Evolutionary conservation across 2,888 invertebrate species (phyloP).

Genomic region (Pterostichus niger): DNA sequence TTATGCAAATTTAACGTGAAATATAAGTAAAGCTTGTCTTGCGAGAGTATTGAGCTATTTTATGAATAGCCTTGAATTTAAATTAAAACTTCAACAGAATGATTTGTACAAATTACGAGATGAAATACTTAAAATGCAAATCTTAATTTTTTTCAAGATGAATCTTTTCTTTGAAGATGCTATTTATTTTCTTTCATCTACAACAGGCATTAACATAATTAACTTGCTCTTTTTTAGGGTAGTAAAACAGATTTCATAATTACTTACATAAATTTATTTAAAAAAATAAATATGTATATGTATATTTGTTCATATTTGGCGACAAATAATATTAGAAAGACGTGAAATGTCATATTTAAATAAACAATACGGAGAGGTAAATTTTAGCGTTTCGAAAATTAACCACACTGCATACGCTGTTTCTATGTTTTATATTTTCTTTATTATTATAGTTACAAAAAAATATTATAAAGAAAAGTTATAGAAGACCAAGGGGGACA

Average conservation of each 20-base stretch:
- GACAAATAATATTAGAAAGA: no score
- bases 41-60: not conserved
- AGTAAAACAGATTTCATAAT: no score
- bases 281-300: not conserved
- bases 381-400: no score
- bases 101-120: slow-evolving; percentile 19
- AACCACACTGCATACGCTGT: no score
- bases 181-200: slow-evolving; percentile 3
- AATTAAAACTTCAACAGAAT: slow-evolving; percentile 11
- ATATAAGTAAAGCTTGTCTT: slow-evolving; percentile 8
- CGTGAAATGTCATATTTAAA: no score
- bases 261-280: not conserved
- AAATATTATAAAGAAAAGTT: no score
- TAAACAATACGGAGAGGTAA: no score
- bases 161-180: not conserved
- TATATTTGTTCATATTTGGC: no score
- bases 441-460: no score
- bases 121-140: slow-evolving; percentile 15
- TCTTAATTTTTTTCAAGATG: not conserved
- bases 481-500: no score
- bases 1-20: slow-evolving; percentile 1
- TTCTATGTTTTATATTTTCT: no score
- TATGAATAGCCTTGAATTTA: slow-evolving; percentile 13
- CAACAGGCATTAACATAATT: not conserved
- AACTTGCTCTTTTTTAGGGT: not conserved